phyloP scores from a whole-genome alignment of 1,140 invertebrate genomes.

The roundworm (Caenorhabditis elegans) region DNA sequence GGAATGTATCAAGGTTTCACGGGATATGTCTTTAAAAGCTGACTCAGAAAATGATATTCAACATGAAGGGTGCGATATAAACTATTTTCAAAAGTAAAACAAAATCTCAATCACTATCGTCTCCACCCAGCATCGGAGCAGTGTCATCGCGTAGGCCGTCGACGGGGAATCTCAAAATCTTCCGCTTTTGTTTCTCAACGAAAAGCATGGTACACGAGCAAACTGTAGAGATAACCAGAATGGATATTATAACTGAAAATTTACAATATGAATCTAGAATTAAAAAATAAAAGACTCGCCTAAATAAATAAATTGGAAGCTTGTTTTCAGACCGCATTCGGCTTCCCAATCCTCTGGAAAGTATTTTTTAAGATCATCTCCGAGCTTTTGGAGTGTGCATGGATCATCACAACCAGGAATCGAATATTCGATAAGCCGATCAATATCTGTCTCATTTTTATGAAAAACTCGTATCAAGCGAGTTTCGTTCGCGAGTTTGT shows the following conservation, averaged over 20 bases:
- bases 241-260: not conserved
- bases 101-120: not conserved
- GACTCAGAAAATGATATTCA: no score
- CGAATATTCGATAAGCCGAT: conserved; percentile 3
- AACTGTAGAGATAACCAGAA: not conserved
- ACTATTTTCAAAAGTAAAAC: no score
- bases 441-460: conserved; percentile 46
- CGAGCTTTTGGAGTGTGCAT: conserved; percentile 36
- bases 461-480: conserved; percentile 21
- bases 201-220: not conserved
- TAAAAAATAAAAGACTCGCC: not conserved
- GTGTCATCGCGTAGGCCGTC: not conserved
- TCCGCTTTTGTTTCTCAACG: not conserved
- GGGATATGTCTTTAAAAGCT: no score
- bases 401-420: conserved; percentile 40
- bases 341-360: conserved; percentile 40
- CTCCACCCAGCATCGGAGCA: not conserved
- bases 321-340: conserved; percentile 38
- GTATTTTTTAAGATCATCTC: conserved; percentile 12
- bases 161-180: not conserved
- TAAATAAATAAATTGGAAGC: not conserved
- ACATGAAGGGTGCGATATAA: no score
- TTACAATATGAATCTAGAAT: not conserved
- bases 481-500: conserved; percentile 31
- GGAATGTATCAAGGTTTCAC: no score